These are phyloP conservation scores for Perithous albicinctus DNA, from an alignment of 2,888 invertebrate species.

Conservation along the genomic window DNA sequence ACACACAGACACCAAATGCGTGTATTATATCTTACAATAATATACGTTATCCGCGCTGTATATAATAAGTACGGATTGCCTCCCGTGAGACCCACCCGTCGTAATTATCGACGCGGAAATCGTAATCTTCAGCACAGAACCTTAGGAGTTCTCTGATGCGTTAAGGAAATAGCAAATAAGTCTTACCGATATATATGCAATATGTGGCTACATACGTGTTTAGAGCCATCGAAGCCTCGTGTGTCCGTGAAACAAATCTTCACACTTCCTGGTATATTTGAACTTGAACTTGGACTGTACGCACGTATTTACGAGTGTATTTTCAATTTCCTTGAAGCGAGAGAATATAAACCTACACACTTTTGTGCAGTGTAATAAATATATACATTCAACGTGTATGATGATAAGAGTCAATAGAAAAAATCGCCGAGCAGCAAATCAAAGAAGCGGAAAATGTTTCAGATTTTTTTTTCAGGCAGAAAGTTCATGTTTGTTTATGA, in stretches of 20 bases:
- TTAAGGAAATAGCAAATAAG: slow-evolving; percentile 52
- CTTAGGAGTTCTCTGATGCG: slow-evolving; percentile 3
- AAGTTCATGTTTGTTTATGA: too few species aligned
- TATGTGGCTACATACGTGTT: too few species aligned
- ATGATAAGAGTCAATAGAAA: neutral
- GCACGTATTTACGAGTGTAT: neutral
- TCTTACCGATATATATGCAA: slow-evolving; percentile 24
- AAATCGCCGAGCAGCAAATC: too few species aligned
- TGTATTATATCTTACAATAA: neutral
- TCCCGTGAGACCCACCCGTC: slow-evolving; percentile 7
- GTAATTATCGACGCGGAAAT: slow-evolving; percentile 65
- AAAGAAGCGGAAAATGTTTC: too few species aligned
- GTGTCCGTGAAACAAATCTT: slow-evolving; percentile 21
- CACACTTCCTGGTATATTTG: slow-evolving; percentile 53
- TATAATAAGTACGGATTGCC: slow-evolving; percentile 15
- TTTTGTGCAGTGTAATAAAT: neutral
- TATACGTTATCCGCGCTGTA: neutral
- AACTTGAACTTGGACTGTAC: slow-evolving; percentile 60
- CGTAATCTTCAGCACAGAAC: slow-evolving; percentile 36
- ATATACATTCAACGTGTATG: neutral
- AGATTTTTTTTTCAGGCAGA: too few species aligned
- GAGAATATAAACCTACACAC: neutral
- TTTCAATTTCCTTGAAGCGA: slow-evolving; percentile 20
- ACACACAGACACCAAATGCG: too few species aligned
- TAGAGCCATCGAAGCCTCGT: neutral